Base-by-base conservation (phyloP, 2,888 invertebrate genomes). In the Parnassius apollo region DNA sequence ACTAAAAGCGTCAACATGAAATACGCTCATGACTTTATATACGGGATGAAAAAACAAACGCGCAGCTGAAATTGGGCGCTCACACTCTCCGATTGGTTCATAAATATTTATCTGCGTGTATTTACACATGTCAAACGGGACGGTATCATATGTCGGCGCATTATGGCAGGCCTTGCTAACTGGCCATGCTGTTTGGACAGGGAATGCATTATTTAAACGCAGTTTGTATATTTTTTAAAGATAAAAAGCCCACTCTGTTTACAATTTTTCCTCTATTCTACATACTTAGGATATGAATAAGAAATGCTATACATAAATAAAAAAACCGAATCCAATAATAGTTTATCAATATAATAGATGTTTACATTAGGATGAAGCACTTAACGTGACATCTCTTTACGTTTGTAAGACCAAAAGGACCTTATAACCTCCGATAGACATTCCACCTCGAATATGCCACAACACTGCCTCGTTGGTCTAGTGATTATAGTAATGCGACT, bases 41-140 rank as follows among this genome's bases (percentile, higher is more conserved):
- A 18, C 49, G 52, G 57, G 50, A 64, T 59, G 64, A 66, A 66
- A 65, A 62, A 64, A 59, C 60, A 61, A 66, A 64, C 61, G 61
- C 57, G 48, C 18, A 59, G 65, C 64, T 62, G 62, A 69, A 69
- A 69, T 68, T 66, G 65, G 64, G 62, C 56, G 56, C 53, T 65
- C 62, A 49, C 58, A 66, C 69, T 66, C 61, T 65, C 62, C 64
- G 71, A 72, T 72, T 67, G 69, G 65, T 71, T 69, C 69, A 75
- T 77, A 76, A 76, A 76, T 75, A 75, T 77, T 75, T 72, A 75
- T 71, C 65, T 66, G 65, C 65, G 65, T 54, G 65, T 83, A 82
- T 86, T 83, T 81, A 79, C 78, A 69, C 71, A 67, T 76, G 80
- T 80, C 82, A 75, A 73, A 70, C 68, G 65, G 63, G 65, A 62